These are phyloP conservation scores for Abrostola tripartita DNA, from an alignment of 2,888 invertebrate genomes.

Conservation along the genomic window DNA sequence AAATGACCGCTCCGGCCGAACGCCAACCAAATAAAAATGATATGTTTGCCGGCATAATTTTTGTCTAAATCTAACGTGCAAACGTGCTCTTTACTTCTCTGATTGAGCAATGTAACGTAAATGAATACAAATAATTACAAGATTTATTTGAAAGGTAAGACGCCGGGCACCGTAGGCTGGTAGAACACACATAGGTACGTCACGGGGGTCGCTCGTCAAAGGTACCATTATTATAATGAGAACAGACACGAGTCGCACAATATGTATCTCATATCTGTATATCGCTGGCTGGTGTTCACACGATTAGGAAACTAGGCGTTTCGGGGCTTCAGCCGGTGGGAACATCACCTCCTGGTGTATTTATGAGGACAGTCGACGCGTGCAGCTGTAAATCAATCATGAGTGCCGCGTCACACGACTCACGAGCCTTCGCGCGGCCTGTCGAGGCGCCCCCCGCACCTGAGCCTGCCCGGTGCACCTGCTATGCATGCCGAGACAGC, in stretches of 20 bases:
- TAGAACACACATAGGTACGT: background rate
- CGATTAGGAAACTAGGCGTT: slow-evolving; percentile 14
- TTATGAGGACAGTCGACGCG: slow-evolving; percentile 38
- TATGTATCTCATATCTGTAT: slow-evolving; percentile 16
- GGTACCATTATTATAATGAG: slow-evolving; percentile 28
- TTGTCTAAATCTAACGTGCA: slow-evolving; percentile 58
- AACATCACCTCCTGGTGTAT: slow-evolving; percentile 38
- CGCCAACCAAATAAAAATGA: slow-evolving; percentile 72
- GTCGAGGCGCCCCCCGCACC: background rate
- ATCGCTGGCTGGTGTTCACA: slow-evolving; percentile 5
- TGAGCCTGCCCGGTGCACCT: too few species aligned
- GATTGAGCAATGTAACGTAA: slow-evolving; percentile 57
- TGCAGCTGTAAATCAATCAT: slow-evolving; percentile 55
- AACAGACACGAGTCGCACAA: slow-evolving; percentile 4
- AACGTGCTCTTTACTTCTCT: slow-evolving; percentile 59
- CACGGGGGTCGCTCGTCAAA: slow-evolving; percentile 3
- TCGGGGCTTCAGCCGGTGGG: slow-evolving; percentile 9
- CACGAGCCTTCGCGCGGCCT: background rate
- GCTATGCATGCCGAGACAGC: too few species aligned
- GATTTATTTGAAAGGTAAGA: slow-evolving; percentile 43
- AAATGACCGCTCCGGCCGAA: slow-evolving; percentile 62
- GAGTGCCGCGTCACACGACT: slow-evolving; percentile 5
- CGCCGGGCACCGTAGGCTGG: too few species aligned
- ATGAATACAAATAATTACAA: slow-evolving; percentile 50
- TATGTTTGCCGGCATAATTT: slow-evolving; percentile 65